phyloP scores from a whole-genome alignment of 37 sponge, comb jelly and placozoan genomes.

The Bolinopsis microptera region DNA sequence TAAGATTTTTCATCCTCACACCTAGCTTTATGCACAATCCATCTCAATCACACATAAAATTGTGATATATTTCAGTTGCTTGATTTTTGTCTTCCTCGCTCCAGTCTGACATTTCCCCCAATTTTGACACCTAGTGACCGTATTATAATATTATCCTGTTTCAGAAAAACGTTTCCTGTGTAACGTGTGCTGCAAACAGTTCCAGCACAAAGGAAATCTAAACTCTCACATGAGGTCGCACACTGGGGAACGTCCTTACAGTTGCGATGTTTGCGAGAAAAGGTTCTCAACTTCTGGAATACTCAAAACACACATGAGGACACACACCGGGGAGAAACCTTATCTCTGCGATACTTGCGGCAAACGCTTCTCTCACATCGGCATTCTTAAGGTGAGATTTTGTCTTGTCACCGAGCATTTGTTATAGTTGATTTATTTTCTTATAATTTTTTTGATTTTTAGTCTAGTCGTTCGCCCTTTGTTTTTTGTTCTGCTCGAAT shows the following conservation, averaged over 20 bases:
- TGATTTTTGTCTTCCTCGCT: too few relatives aligned
- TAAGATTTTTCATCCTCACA: too few relatives aligned
- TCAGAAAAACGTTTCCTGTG: constrained; percentile 56
- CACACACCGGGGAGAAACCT: constrained; percentile 63
- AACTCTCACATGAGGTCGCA: constrained; percentile 52
- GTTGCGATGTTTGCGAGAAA: constrained; percentile 50
- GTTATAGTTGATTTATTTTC: not conserved
- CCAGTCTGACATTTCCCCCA: not conserved
- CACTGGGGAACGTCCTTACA: constrained; percentile 45
- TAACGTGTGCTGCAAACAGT: constrained; percentile 25
- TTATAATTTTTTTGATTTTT: not conserved
- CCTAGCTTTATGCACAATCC: too few relatives aligned
- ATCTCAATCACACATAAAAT: too few relatives aligned
- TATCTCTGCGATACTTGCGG: constrained; percentile 65
- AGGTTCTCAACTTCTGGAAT: constrained; percentile 44
- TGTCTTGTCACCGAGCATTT: not conserved
- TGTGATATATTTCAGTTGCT: too few relatives aligned
- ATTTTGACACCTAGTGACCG: not conserved
- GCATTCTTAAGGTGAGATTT: constrained; percentile 45
- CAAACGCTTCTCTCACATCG: constrained; percentile 62
- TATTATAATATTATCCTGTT: not conserved
- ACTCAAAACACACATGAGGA: constrained; percentile 37
- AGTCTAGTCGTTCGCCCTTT: not conserved
- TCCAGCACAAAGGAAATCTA: constrained; percentile 47
- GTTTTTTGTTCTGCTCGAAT: not conserved